Evolutionary conservation across 2,888 invertebrate genomes (phyloP), one percentile per base, ranked within the genome.

Genomic region (Gibbula magus): DNA sequence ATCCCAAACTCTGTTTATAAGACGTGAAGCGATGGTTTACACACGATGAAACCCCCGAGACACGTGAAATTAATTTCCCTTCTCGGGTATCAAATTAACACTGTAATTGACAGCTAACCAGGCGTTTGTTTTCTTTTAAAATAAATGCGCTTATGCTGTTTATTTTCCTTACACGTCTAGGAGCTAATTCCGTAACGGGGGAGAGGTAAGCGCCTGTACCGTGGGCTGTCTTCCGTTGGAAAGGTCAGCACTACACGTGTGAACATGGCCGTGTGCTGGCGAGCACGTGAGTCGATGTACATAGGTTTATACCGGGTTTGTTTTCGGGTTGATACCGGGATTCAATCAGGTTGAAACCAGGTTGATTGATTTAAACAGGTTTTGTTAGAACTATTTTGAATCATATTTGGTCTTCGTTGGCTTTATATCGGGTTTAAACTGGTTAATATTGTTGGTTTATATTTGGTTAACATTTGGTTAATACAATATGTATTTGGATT

Each of bases 51-150:
- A 61, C 32, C 39, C 45, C n/a, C 20, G 22, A 10, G 39, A 74
- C 79, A 79, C 56, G 75, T 79, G 79, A 79, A 74, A 53, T 66
- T 67, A 25, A 75, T 78, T 80, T 78, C 74, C 56, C 66, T 53
- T 51, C 75, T 74, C 78, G 53, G 74, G 78, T 77, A 78, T 77
- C 77, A 78, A 61, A 52, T 80, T 73, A 77, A 75, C 80, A 54
- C 51, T 16, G 39, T 80, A 80, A 80, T 80, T 80, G 80, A 77
- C 78, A 73, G 81, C 79, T 80, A 80, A 80, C 78, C 67, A 66
- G 32, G 20, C 67, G 76, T 73, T 78, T 81, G 76, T 76, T 78
- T 79, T 76, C 79, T 75, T 79, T 81, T 81, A 75, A 79, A 79
- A 81, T 79, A 81, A 81, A 79, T 76, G 73, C 67, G 78, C 75